A percentile compares a stretch with the other conserved stretches of the same genome.
Conservation (phyloP, 2,888 invertebrate species). For the Chymomyza procnemis region DNA sequence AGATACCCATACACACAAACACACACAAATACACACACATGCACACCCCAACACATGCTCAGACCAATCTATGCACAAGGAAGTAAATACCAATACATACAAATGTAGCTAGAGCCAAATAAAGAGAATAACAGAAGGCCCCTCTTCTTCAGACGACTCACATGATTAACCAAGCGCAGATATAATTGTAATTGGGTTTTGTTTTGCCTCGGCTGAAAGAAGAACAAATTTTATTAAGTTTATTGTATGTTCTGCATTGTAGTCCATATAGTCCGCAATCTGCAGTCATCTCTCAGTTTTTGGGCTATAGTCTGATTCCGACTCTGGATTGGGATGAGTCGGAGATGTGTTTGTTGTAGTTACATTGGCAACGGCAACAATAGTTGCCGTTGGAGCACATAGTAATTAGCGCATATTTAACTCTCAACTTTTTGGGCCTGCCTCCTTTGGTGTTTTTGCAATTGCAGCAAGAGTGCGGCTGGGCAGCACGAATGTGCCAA, state of each 20-base stretch:
- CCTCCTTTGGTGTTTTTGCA: conserved; percentile 40
- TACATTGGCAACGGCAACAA: conserved; percentile 22
- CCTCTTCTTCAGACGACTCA: conserved; percentile 30
- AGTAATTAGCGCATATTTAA: conserved; percentile 71
- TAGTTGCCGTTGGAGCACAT: conserved; percentile 49
- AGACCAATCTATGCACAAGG: too few species aligned
- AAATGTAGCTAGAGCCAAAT: background rate
- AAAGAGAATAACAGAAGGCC: background rate
- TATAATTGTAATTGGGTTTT: conserved; percentile 69
- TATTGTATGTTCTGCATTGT: background rate
- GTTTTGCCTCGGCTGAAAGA: conserved; percentile 13
- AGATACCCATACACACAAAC: background rate
- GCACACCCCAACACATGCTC: background rate
- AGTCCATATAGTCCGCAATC: conserved; percentile 4
- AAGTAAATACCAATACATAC: conserved; percentile 11
- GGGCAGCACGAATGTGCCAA: background rate
- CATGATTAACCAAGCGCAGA: conserved; percentile 73
- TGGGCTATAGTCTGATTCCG: background rate
- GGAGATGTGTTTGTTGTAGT: background rate
- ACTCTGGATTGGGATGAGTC: background rate
- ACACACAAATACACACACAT: too few species aligned
- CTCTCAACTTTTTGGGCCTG: conserved; percentile 18
- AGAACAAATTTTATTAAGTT: background rate
- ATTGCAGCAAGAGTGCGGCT: conserved; percentile 14
- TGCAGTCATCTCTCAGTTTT: background rate